These are phyloP conservation scores for Lacerta agilis DNA, from an alignment of 2,797 vertebrate genomes.

Conservation along the genomic window DNA sequence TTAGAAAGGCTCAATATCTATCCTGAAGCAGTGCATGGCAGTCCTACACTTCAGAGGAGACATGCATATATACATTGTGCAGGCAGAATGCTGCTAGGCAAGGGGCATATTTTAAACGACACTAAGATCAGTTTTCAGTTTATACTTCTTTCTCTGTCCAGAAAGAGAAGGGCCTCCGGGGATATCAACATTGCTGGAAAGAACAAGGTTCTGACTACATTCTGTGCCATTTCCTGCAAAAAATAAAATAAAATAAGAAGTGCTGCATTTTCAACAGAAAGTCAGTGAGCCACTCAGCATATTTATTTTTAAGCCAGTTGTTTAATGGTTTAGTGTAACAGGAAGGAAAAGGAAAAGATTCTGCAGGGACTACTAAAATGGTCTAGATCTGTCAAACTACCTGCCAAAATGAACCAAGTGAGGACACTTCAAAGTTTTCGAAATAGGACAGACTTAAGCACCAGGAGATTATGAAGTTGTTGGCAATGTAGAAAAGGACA, in stretches of 20 bases:
- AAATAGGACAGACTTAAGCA: background rate
- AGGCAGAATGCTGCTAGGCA: constrained; percentile 28
- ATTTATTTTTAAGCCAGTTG: background rate
- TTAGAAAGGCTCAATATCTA: background rate
- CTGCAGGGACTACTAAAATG: constrained; percentile 12
- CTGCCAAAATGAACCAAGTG: background rate
- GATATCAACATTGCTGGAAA: constrained; percentile 10
- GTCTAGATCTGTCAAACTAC: background rate
- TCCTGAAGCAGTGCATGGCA: background rate
- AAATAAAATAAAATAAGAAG: constrained; percentile 11
- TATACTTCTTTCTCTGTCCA: constrained; percentile 49
- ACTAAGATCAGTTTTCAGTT: constrained; percentile 56
- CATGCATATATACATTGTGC: background rate
- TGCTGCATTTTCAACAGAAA: constrained; percentile 33
- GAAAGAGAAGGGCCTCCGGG: constrained; percentile 40
- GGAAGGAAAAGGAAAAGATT: constrained; percentile 3
- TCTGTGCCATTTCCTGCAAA: constrained; percentile 47
- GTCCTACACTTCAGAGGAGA: background rate
- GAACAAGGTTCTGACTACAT: constrained; percentile 10
- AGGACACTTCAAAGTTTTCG: background rate
- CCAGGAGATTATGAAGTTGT: background rate
- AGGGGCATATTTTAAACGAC: constrained; percentile 59
- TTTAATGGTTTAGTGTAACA: constrained; percentile 15
- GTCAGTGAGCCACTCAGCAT: background rate
- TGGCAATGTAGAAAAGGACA: background rate